A percentile compares a stretch with the other conserved stretches of the same genome.
Conservation (phyloP, 2,797 vertebrate genomes). For the Clamator glandarius region DNA sequence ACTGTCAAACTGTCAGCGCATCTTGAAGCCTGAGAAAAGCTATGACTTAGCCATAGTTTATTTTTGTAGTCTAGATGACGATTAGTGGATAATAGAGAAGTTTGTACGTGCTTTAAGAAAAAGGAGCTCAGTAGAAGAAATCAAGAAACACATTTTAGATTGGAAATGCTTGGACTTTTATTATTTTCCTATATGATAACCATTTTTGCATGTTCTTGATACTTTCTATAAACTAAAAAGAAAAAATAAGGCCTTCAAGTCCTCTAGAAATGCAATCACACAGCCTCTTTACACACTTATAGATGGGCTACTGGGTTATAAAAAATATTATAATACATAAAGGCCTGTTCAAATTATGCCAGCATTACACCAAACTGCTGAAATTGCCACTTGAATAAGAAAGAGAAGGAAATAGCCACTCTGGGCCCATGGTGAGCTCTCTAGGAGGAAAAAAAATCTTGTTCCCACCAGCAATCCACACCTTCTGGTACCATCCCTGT, state of each 20-base stretch:
- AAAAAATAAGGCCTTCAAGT: neutral
- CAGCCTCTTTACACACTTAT: neutral
- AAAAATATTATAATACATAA: neutral
- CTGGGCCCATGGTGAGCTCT: rapidly evolving
- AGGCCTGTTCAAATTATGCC: neutral
- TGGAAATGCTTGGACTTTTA: neutral
- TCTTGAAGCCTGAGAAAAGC: neutral
- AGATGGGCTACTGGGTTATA: neutral
- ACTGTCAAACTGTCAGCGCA: neutral
- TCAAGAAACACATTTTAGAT: neutral
- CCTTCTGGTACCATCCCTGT: rapidly evolving
- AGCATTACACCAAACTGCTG: neutral
- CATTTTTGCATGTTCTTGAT: neutral
- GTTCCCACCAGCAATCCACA: rapidly evolving
- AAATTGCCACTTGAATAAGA: neutral
- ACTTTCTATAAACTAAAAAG: neutral
- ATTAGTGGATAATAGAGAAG: neutral
- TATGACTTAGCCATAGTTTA: neutral
- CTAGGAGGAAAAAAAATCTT: neutral
- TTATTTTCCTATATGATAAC: neutral
- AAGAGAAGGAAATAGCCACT: neutral
- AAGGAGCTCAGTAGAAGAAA: neutral
- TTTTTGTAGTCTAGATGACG: neutral
- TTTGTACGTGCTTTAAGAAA: neutral
- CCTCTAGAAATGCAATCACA: neutral